These are phyloP conservation scores for Apodemus agrarius DNA, from an alignment of 2,797 vertebrate species.

Conservation along the genomic window DNA sequence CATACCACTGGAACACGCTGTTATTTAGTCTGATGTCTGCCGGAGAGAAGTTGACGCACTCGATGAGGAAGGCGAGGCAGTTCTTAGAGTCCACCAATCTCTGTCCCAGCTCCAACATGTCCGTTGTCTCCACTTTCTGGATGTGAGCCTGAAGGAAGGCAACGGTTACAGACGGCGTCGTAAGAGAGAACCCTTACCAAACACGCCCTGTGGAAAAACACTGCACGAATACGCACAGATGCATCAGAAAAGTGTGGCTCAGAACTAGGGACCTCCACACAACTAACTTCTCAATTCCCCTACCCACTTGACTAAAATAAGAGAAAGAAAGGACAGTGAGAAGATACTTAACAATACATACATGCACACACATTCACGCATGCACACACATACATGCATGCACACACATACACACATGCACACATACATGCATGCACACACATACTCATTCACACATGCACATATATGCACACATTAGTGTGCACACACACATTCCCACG, in stretches of 20 bases:
- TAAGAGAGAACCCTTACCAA: background rate
- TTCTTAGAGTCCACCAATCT: slow-evolving; percentile 88
- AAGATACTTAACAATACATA: background rate
- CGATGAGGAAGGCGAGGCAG: slow-evolving; percentile 89
- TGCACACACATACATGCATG: too few relatives aligned
- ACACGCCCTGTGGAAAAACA: background rate
- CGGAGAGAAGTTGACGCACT: slow-evolving; percentile 88
- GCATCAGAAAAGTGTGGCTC: background rate
- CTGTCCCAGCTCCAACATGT: slow-evolving; percentile 89
- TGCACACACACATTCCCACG: too few relatives aligned
- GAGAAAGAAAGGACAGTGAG: background rate
- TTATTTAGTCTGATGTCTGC: slow-evolving; percentile 89
- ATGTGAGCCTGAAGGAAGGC: slow-evolving; percentile 86
- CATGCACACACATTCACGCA: too few relatives aligned
- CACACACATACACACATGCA: fast-evolving
- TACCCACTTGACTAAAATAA: background rate
- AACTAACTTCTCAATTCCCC: background rate
- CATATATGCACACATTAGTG: too few relatives aligned
- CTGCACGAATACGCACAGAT: background rate
- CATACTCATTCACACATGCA: too few relatives aligned
- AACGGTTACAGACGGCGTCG: slow-evolving; percentile 29
- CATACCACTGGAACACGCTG: slow-evolving; percentile 89
- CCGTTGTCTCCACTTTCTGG: slow-evolving; percentile 86
- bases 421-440: too few relatives aligned
- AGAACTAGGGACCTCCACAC: background rate